Percentiles rank a stretch among this genome's conserved stretches.
Conservation (phyloP, 2,888 invertebrate species). For the Phortica okadai region DNA sequence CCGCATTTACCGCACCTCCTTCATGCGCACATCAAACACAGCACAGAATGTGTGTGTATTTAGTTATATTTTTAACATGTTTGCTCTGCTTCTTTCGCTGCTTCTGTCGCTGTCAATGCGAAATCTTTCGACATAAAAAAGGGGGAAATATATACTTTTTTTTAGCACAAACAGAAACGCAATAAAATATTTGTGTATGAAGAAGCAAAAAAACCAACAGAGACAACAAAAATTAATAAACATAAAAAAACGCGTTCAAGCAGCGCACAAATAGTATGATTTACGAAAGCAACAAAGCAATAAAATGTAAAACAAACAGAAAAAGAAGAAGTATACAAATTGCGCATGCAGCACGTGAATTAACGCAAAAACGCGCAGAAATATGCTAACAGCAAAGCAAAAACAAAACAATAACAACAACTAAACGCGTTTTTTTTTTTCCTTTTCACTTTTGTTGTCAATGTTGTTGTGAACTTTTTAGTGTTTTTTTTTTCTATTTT, state of each 20-base stretch:
- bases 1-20: no score
- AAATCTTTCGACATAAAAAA: conserved; percentile 10
- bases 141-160: background rate
- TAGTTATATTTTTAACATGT: conserved; percentile 10
- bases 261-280: background rate
- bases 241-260: background rate
- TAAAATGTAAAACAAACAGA: background rate
- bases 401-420: background rate
- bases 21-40: no score
- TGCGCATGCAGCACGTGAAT: conserved; percentile 12
- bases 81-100: background rate
- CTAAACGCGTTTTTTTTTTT: background rate
- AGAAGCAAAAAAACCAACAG: background rate
- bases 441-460: background rate
- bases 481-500: background rate
- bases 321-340: background rate
- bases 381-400: background rate
- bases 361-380: background rate
- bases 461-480: background rate
- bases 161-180: background rate
- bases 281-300: background rate
- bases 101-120: background rate
- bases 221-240: conserved; percentile 1
- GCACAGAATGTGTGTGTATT: background rate
- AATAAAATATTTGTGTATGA: background rate